Conservation (phyloP, 2,888 invertebrate species). For the Oscheius sp. region DNA sequence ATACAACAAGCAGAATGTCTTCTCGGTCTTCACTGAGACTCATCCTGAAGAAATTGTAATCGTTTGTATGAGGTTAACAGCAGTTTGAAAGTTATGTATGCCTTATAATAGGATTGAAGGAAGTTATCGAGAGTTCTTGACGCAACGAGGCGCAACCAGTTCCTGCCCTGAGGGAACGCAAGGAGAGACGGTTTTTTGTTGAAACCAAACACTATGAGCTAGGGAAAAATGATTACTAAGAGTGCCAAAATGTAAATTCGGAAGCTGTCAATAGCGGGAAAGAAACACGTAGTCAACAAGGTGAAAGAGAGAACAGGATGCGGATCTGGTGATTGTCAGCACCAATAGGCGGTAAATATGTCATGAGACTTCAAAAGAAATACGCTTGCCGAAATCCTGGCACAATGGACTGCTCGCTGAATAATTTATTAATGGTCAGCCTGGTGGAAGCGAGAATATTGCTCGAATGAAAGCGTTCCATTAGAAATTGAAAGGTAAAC, state of each 20-base stretch:
- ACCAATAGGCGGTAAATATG: neutral
- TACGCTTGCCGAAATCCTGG: constrained; percentile 25
- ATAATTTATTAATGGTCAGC: constrained; percentile 31
- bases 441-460: constrained; percentile 24
- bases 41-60: constrained; percentile 16
- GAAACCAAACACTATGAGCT: constrained; percentile 1
- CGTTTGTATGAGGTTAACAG: neutral
- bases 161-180: constrained; percentile 22
- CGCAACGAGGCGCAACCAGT: constrained; percentile 33
- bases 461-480: neutral
- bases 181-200: constrained; percentile 23
- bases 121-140: constrained; percentile 36
- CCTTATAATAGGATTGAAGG: constrained; percentile 25
- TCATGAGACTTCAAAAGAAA: constrained; percentile 30
- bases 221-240: constrained; percentile 6
- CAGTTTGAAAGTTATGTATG: constrained; percentile 10
- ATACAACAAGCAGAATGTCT: constrained; percentile 52
- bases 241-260: neutral
- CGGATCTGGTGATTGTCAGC: constrained; percentile 17
- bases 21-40: constrained; percentile 24
- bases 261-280: neutral
- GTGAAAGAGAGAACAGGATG: neutral
- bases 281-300: constrained; percentile 5
- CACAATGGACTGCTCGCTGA: constrained; percentile 26
- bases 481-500: neutral